A percentile compares a stretch with the other conserved stretches of the same genome.
phyloP scores from a whole-genome alignment of 1,140 invertebrate genomes.

The Drosophila burlai region DNA sequence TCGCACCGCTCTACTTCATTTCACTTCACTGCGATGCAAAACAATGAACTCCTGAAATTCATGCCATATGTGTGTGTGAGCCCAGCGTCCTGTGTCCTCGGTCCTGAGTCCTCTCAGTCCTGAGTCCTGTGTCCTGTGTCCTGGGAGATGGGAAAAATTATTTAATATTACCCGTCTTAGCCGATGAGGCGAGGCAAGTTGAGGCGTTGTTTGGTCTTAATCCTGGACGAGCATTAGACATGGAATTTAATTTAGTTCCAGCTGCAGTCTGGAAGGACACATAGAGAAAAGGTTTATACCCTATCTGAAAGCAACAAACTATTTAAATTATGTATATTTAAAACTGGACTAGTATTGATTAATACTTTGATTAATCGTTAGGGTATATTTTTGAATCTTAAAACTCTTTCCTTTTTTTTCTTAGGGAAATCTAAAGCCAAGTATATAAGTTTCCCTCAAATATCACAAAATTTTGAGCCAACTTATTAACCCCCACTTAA shows the following conservation, averaged over 20 bases:
- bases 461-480: too few relatives aligned
- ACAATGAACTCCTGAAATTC: conserved; percentile 77
- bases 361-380: too few relatives aligned
- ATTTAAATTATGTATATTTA: not conserved
- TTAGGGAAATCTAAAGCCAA: too few relatives aligned
- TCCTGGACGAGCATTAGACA: conserved; percentile 81
- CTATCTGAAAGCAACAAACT: too few relatives aligned
- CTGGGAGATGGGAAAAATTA: conserved; percentile 69
- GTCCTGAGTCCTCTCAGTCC: conserved; percentile 15
- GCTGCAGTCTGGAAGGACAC: conserved; percentile 22
- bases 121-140: conserved; percentile 27
- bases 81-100: conserved; percentile 4
- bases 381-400: too few relatives aligned
- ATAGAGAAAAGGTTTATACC: too few relatives aligned
- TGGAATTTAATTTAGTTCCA: conserved; percentile 80
- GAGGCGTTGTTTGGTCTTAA: conserved; percentile 78
- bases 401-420: too few relatives aligned
- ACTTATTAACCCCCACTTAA: not conserved
- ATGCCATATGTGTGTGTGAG: conserved; percentile 66
- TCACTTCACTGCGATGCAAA: conserved; percentile 70
- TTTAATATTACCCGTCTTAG: conserved; percentile 80
- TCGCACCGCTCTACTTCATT: conserved; percentile 36
- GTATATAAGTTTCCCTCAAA: too few relatives aligned
- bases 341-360: not conserved
- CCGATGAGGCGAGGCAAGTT: conserved; percentile 52